Base-by-base conservation (phyloP, 2,888 invertebrate genomes). In the Griposia aprilina region DNA sequence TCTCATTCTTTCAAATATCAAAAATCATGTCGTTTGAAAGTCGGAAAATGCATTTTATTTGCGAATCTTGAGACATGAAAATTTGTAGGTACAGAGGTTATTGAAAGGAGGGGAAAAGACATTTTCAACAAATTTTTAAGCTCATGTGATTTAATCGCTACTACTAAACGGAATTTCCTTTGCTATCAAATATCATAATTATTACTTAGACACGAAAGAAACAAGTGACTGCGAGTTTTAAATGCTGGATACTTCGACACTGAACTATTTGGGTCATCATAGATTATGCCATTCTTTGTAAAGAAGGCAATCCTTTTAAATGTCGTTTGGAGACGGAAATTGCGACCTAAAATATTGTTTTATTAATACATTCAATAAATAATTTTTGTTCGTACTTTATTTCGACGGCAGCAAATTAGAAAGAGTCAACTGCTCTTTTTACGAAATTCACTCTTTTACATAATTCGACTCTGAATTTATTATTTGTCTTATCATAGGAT, bases 301-400 rank as follows among this genome's bases (percentile, higher is more conserved):
- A 59, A 68, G 15, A 63, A 45, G 10, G 15, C 1, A 20, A 41
- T 41, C 3, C 26, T 50, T 41, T 59, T 23, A 69, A 36, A 48
- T n/a, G 45, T 57, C 50, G 17, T 45, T 11, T 15, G 0, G 2
- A 20, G 30, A 50, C 41, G 73, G 45, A 52, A 45, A 45, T 60
- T 3, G 59, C 11, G 81, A 36, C 73, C 73, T 81, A 80, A 3
- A 41, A 80, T 41, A 45, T 26, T 4, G 59, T 77, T 50, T 30
- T 23, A 68, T 36, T 36, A 36, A 41, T 60, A 11, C 26, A 50
- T 60, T 17, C 0, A 50, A 41, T 36, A 2, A 20, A 76, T 50
- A 36, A 75, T 15, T 20, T 48, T 48, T 6, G 30, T 45, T 3
- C 20, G 1, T 17, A 15, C 30, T 36, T 36, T 36, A 36, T 36